These are phyloP conservation scores for Notothenia rossii DNA, from an alignment of 2,113 vertebrate genomes.

Conservation along the genomic window DNA sequence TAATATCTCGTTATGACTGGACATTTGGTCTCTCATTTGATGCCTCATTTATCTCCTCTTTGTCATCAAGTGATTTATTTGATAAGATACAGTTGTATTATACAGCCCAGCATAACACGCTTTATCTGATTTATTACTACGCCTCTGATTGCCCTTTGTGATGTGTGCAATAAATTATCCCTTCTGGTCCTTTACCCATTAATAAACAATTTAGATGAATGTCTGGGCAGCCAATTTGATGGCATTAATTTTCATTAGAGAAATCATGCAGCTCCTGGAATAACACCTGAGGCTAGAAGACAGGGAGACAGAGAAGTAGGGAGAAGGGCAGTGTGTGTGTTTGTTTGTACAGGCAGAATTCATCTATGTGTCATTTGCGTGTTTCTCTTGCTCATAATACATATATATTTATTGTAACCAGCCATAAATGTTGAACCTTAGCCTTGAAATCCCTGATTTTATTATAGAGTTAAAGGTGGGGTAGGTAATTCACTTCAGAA, in stretches of 20 bases:
- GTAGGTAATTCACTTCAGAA: too few relatives aligned
- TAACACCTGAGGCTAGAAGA: conserved; percentile 76
- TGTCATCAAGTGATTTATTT: conserved; percentile 50
- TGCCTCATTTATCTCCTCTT: conserved; percentile 43
- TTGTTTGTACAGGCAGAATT: neutral
- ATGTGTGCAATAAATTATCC: conserved; percentile 78
- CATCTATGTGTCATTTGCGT: neutral
- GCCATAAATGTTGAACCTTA: neutral
- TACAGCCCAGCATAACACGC: conserved; percentile 69
- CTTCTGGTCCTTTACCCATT: conserved; percentile 66
- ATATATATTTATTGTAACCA: neutral
- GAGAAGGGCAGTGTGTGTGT: conserved; percentile 9
- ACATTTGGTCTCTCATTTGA: conserved; percentile 16
- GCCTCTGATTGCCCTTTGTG: conserved; percentile 75
- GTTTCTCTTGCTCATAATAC: neutral
- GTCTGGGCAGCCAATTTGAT: conserved; percentile 81
- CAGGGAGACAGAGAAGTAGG: conserved; percentile 6
- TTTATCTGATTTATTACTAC: conserved; percentile 69
- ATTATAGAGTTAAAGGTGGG: neutral
- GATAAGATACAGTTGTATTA: conserved; percentile 57
- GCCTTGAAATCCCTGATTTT: neutral
- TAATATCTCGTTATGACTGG: conserved; percentile 15
- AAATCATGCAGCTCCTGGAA: conserved; percentile 68
- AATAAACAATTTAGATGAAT: conserved; percentile 83
- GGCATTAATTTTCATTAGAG: conserved; percentile 83